These are phyloP conservation scores for Ifrita kowaldi DNA, from an alignment of 2,113 vertebrate species.

Conservation along the genomic window DNA sequence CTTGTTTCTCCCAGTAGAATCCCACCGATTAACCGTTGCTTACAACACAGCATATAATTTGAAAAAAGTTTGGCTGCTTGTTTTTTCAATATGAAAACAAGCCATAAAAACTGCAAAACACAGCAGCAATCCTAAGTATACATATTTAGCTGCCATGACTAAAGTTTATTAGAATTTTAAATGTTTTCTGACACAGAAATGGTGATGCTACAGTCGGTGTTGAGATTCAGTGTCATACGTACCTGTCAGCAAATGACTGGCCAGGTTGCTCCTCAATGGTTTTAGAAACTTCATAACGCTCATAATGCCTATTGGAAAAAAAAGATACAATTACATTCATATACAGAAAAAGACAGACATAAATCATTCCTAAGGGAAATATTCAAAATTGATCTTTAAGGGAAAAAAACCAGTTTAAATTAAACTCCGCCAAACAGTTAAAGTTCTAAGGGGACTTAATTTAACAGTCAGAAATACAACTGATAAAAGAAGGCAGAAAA, in stretches of 20 bases:
- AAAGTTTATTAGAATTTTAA: neutral
- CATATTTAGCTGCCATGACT: neutral
- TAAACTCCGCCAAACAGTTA: neutral
- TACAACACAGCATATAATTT: neutral
- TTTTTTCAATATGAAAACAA: neutral
- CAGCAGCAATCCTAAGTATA: neutral
- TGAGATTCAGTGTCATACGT: neutral
- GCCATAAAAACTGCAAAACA: neutral
- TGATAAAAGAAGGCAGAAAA: neutral
- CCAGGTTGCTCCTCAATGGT: slow-evolving; percentile 15
- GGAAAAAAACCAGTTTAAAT: neutral
- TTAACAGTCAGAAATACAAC: neutral
- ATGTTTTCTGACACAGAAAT: neutral
- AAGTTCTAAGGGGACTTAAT: neutral
- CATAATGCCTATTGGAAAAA: slow-evolving; percentile 13
- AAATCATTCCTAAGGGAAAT: neutral
- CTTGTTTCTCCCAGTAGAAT: neutral
- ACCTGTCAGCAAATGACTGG: slow-evolving; percentile 47
- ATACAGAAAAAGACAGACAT: neutral
- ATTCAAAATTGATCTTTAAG: neutral
- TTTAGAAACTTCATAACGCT: slow-evolving; percentile 50
- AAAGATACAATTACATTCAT: neutral
- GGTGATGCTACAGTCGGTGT: neutral
- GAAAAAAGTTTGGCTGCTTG: neutral
- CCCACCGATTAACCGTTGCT: neutral